Evolutionary conservation across 1,140 invertebrate species (phyloP), one percentile per base, ranked within the genome.

Genomic region (Zaprionus kolodkinae): DNA sequence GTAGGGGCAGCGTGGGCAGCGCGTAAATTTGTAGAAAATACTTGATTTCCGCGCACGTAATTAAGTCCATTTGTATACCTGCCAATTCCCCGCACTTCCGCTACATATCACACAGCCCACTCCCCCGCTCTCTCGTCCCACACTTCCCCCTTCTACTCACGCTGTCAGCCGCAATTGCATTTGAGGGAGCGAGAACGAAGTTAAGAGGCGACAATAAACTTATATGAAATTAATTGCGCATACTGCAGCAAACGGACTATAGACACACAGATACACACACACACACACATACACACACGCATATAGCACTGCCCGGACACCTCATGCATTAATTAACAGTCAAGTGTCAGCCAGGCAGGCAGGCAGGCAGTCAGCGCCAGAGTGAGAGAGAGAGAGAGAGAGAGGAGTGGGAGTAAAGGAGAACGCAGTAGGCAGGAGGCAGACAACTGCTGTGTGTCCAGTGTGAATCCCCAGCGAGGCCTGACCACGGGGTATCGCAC

Each of bases 211-310:
- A 88, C 84, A 88, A 88, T 88, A 88, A 88, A 88, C 84, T 88
- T 88, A 89, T 88, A 88, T 89, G 80, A 88, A 88, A 88, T 88
- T 88, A 88, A 88, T 88, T 88, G 85, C 85, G 80, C 84, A 84
- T 89, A 78, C 80, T 84, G 84, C 67, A 75, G 70, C 55, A 71
- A 81, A 64, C 33, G 64, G 69, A 65, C 55, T 55, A 55, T 55
- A 55, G 21, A 59, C 62, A 45, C 4, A 45, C 43, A 65, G 30
- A 15, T 10, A 48, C 66, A 67, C 52, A 68, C 59, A 67, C 36
- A 74, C 71, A 76, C 52, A 35, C 67, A 54, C 56, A 65, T 48
- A 62, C 40, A 69, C 33, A 62, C 65, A 79, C 68, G 25, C 50
- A 50, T 25, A 12, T 52, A 72, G 79, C 64, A 73, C 65, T 66